Percentiles rank a stretch among this genome's conserved stretches.
phyloP scores from a whole-genome alignment of 2,113 vertebrate genomes.

The Barnardius zonarius region DNA sequence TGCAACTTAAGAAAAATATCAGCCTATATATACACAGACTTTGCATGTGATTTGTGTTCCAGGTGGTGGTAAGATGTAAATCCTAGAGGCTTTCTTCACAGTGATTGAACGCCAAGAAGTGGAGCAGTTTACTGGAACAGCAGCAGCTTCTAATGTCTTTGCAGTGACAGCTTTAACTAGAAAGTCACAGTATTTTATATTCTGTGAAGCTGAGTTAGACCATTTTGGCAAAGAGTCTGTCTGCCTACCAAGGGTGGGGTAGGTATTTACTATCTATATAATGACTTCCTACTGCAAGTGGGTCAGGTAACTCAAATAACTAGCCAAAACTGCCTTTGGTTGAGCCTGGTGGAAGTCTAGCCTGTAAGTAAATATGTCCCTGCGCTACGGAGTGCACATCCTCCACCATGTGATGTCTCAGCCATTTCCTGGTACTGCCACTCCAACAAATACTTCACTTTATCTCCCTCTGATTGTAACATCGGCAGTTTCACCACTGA shows the following conservation, averaged over 20 bases:
- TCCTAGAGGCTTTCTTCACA: constrained; percentile 21
- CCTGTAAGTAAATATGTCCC: constrained; percentile 51
- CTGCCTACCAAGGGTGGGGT: constrained; percentile 48
- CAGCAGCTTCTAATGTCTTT: constrained; percentile 14
- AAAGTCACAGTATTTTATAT: constrained; percentile 7
- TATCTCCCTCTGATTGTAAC: constrained; percentile 40
- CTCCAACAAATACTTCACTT: constrained; percentile 56
- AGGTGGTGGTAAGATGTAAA: constrained; percentile 18
- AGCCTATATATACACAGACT: not conserved
- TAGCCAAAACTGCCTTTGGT: constrained; percentile 29
- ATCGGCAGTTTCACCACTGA: not conserved
- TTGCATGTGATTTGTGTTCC: not conserved
- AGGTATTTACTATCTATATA: constrained; percentile 50
- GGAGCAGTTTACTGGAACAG: constrained; percentile 41
- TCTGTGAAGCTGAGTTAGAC: constrained; percentile 4
- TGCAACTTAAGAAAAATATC: constrained; percentile 9
- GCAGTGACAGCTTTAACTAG: constrained; percentile 9
- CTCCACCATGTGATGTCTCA: constrained; percentile 47
- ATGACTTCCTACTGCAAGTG: constrained; percentile 55
- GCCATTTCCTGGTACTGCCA: constrained; percentile 53
- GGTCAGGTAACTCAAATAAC: constrained; percentile 43
- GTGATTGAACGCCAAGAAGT: not conserved
- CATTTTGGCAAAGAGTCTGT: constrained; percentile 39
- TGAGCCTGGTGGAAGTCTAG: constrained; percentile 50
- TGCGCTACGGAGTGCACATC: constrained; percentile 13